Evolutionary conservation across 2,797 vertebrate species (phyloP).

Genomic region (Fringilla coelebs): DNA sequence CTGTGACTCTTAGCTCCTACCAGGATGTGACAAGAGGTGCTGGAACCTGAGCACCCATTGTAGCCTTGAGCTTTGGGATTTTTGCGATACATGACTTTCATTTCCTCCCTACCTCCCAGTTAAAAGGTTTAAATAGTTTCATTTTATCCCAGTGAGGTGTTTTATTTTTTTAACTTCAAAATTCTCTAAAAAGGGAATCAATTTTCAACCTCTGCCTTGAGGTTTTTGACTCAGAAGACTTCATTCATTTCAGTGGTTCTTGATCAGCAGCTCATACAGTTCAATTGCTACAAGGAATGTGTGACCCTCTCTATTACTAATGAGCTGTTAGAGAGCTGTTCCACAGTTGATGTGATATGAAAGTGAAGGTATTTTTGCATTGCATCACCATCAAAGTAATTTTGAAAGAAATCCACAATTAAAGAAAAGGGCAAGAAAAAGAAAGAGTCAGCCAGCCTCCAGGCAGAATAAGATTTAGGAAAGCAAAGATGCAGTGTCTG

Average conservation of each 20-base stretch:
- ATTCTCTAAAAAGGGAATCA: neutral
- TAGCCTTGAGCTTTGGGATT: neutral
- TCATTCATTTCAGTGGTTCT: neutral
- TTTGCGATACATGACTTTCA: neutral
- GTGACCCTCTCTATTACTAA: neutral
- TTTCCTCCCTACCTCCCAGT: neutral
- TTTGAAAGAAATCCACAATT: neutral
- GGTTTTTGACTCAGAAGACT: neutral
- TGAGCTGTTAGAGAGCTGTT: neutral
- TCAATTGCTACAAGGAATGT: neutral
- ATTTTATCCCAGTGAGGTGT: neutral
- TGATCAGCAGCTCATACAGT: neutral
- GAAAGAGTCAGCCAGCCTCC: neutral
- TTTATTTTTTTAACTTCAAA: neutral
- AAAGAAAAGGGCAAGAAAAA: neutral
- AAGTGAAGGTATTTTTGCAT: neutral
- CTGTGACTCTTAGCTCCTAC: neutral
- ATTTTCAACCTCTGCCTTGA: neutral
- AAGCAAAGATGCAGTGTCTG: neutral
- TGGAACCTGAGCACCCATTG: rapidly evolving
- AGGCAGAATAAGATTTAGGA: neutral
- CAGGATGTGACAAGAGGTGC: neutral
- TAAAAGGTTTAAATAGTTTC: neutral
- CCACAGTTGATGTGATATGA: neutral
- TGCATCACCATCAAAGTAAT: neutral